phyloP scores from a whole-genome alignment of 1,140 invertebrate species.

The Bombus superbus region DNA sequence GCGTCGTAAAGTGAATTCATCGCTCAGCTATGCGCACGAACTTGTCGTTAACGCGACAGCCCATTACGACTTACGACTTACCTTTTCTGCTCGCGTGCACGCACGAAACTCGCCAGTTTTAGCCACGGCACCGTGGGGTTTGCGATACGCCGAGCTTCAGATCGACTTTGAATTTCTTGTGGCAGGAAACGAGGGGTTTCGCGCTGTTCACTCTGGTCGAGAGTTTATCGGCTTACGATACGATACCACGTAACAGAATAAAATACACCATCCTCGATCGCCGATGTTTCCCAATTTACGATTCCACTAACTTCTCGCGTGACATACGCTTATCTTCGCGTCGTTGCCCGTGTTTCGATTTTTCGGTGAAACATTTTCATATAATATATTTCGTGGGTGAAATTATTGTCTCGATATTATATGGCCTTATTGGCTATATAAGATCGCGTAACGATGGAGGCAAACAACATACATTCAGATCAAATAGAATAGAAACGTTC shows the following conservation, averaged over 20 bases:
- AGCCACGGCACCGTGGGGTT: not conserved
- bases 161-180: not conserved
- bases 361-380: too few species aligned
- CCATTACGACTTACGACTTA: constrained; percentile 24
- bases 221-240: too few species aligned
- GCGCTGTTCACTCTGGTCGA: too few species aligned
- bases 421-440: too few species aligned
- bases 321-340: not conserved
- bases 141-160: not conserved
- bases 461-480: too few species aligned
- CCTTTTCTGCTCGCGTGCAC: constrained; percentile 35
- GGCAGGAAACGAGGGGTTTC: not conserved
- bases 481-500: too few species aligned
- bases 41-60: constrained; percentile 54
- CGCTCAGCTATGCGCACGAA: constrained; percentile 31
- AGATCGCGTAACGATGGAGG: too few species aligned
- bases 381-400: too few species aligned
- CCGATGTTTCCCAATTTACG: not conserved
- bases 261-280: not conserved
- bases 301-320: not conserved
- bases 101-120: constrained; percentile 12
- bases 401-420: too few species aligned
- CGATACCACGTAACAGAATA: too few species aligned
- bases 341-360: not conserved
- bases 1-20: constrained; percentile 70